Base-by-base conservation (phyloP, 2,797 vertebrate species). In the Hyperoplus lanceolatus region DNA sequence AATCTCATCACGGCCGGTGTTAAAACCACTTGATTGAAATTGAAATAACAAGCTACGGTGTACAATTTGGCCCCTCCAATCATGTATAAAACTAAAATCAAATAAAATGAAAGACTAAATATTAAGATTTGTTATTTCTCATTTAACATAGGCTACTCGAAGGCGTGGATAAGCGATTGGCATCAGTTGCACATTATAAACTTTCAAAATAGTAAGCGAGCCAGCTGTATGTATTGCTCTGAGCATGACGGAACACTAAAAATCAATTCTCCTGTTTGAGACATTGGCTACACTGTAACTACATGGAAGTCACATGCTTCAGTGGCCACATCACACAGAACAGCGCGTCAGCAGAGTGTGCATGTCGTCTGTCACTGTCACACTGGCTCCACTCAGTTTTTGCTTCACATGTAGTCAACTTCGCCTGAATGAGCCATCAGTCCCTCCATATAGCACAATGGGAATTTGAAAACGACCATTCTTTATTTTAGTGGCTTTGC, bases 311-410 rank as follows among this genome's bases (percentile, higher is more conserved):
- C 21, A 39, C 18, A 60, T 49, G 36, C 49, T 51, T 69, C 63
- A 80, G 6, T 7, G 54, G 64, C 41, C 53, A 29, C n/a, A 8
- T 78, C 56, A 58, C 70, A 81, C 64, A 61, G 29, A 53, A 59
- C 60, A 64, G 78, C 76, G 38, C 42, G 76, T 83, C 84, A 83
- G 80, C 78, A 73, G 38, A 62, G 63, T 67, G 36, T 66, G 70
- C 38, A 45, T 73, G 80, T 77, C 70, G 38, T 77, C 80, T 83
- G 81, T 83, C 86, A 74, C 41, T 42, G 68, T 70, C 77, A 76
- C 70, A 38, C 58, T 70, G 48, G 16, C 65, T 73, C 81, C 75
- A 81, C 79, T 85, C 70, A 46, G 77, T 88, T 49, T 73, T 50
- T 81, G 81, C 29, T 29, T 85, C 84, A 84, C 70, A 68, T 67